These are phyloP conservation scores for rabbit (Oryctolagus cuniculus) DNA, from an alignment of 2,113 vertebrate species.

Conservation along the genomic window mOryCun1.1 NC_091441.1:57794501-57795000, in stretches of 20 bases:
- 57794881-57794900: too few relatives aligned
- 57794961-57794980: too few relatives aligned
- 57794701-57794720: not conserved
- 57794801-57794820: not conserved
- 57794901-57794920: too few relatives aligned
- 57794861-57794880: too few relatives aligned
- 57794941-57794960: too few relatives aligned
- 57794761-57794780: slow-evolving; percentile 10
- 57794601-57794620: not conserved
- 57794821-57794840: not conserved
- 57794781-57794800: not conserved
- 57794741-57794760: not conserved
- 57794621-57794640: not conserved
- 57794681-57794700: not conserved
- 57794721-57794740: not conserved
- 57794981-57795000: too few relatives aligned
- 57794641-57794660: slow-evolving; percentile 23
- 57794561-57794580: not conserved
- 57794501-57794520: not conserved
- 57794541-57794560: slow-evolving; percentile 44
- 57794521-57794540: slow-evolving; percentile 16
- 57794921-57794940: too few relatives aligned
- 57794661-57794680: not conserved
- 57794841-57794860: too few relatives aligned
- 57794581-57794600: not conserved